These are phyloP conservation scores for Lates japonicus DNA, from an alignment of 2,797 vertebrate species.

Conservation along the genomic window DNA sequence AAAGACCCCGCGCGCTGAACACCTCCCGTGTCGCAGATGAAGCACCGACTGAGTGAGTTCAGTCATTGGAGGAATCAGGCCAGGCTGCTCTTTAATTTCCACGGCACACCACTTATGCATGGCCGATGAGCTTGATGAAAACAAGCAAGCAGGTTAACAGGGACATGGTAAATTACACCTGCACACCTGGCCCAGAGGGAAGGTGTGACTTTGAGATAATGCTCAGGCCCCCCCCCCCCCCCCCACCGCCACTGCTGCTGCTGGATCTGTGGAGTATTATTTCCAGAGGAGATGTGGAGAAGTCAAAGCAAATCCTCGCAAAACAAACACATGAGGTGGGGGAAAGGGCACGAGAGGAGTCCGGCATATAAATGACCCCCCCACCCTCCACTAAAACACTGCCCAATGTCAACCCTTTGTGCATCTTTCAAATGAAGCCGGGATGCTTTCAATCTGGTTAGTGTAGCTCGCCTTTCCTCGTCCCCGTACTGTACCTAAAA, in stretches of 20 bases:
- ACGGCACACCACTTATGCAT: conserved; percentile 61
- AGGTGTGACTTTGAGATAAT: conserved; percentile 75
- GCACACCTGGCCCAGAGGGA: conserved; percentile 75
- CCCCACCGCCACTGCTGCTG: not conserved
- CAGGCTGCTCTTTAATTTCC: conserved; percentile 70
- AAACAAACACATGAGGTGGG: conserved; percentile 50
- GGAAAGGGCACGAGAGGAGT: conserved; percentile 42
- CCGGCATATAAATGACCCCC: conserved; percentile 58
- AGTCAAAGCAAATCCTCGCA: conserved; percentile 49
- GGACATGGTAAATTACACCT: conserved; percentile 76
- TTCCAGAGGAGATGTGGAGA: conserved; percentile 49
- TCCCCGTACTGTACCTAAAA: conserved; percentile 60
- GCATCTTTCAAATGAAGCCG: conserved; percentile 45
- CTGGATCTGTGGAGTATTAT: conserved; percentile 45
- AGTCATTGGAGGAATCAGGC: conserved; percentile 71
- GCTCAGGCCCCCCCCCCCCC: conserved; percentile 11
- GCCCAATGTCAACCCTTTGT: conserved; percentile 47
- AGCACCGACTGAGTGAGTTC: conserved; percentile 55
- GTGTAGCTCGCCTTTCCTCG: conserved; percentile 43
- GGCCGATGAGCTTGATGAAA: conserved; percentile 76
- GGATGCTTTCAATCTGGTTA: conserved; percentile 49
- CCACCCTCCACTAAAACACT: conserved; percentile 13
- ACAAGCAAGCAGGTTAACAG: conserved; percentile 77
- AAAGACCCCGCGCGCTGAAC: conserved; percentile 20
- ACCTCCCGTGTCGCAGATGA: conserved; percentile 58